A percentile compares a stretch with the other conserved stretches of the same genome.
These are phyloP conservation scores for Hypsibius dujardini DNA, from an alignment of 1,140 invertebrate genomes.

Conservation along the genomic window DNA sequence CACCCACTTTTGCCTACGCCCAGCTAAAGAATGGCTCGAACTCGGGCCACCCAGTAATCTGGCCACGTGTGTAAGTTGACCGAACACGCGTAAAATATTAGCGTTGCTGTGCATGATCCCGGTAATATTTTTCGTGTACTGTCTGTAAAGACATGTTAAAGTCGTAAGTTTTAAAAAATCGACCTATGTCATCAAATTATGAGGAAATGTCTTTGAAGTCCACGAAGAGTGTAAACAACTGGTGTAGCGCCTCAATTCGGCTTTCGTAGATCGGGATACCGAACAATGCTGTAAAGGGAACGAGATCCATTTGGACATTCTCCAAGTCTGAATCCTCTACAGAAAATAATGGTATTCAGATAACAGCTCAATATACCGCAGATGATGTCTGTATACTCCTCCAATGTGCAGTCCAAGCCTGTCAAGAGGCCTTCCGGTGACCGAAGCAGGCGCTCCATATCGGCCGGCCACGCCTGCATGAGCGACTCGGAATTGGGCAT, in stretches of 20 bases:
- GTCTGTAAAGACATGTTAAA: too few relatives aligned
- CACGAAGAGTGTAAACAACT: not conserved
- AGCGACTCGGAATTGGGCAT: not conserved
- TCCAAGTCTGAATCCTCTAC: not conserved
- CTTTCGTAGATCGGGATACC: constrained; percentile 5
- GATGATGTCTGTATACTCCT: constrained; percentile 8
- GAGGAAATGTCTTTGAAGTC: not conserved
- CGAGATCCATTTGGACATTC: too few relatives aligned
- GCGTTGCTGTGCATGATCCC: too few relatives aligned
- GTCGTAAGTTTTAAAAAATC: too few relatives aligned
- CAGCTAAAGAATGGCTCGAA: too few relatives aligned
- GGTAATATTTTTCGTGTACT: too few relatives aligned
- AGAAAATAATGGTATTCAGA: not conserved
- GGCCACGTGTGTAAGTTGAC: too few relatives aligned
- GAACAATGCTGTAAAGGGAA: not conserved
- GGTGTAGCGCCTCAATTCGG: not conserved
- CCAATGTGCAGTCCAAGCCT: not conserved
- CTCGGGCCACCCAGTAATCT: too few relatives aligned
- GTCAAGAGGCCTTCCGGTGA: not conserved
- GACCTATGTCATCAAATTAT: too few relatives aligned
- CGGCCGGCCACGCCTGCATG: constrained; percentile 2
- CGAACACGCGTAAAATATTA: too few relatives aligned
- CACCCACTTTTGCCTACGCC: too few relatives aligned
- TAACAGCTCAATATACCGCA: constrained; percentile 11
- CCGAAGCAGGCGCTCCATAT: not conserved